Base-by-base conservation (phyloP, 1,140 invertebrate genomes). In the Stegodyphus dumicola region DNA sequence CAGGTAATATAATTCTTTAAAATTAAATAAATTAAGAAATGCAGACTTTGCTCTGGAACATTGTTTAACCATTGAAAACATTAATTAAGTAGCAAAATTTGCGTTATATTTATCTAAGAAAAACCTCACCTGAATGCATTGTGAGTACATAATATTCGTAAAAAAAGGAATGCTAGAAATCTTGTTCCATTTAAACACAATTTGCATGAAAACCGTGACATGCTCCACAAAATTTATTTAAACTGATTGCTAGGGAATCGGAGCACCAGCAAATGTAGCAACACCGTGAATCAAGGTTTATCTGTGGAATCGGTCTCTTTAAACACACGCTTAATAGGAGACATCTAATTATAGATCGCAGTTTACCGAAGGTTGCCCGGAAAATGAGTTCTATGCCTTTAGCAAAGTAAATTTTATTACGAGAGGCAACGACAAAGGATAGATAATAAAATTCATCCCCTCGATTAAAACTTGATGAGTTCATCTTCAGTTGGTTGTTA, bases 391-490 rank as follows among this genome's bases (percentile, higher is more conserved):
- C 48, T 15, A 71, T 73, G 66, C 78, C 53, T 80, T 80, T 80
- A 80, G 33, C 17, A 51, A 60, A 83, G 71, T 74, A 64, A 83
- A 85, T 85, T 85, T 85, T 85, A 85, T 85, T 85, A 85, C 60
- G 53, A 66, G 77, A 52, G 65, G 77, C 77, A 80, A 80, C 71
- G 70, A 73, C n/a, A 60, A 74, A 65, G 65, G 65, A 52, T 64
- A 69, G 73, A 66, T 85, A 85, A 85, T 85, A 85, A 85, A 85
- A 85, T 83, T 85, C 73, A 18, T 67, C 66, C 53, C 71, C 67
- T n/a, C 78, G 78, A 85, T 85, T 77, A 85, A 76, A 85, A 51
- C 81, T 85, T 85, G 81, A 85, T 67, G 74, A 85, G 53, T 81
- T 81, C 79, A 74, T 73, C 71, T 80, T 71, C 69, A 64, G 70